phyloP scores from a whole-genome alignment of 2,888 invertebrate genomes.

The Tipula unca region DNA sequence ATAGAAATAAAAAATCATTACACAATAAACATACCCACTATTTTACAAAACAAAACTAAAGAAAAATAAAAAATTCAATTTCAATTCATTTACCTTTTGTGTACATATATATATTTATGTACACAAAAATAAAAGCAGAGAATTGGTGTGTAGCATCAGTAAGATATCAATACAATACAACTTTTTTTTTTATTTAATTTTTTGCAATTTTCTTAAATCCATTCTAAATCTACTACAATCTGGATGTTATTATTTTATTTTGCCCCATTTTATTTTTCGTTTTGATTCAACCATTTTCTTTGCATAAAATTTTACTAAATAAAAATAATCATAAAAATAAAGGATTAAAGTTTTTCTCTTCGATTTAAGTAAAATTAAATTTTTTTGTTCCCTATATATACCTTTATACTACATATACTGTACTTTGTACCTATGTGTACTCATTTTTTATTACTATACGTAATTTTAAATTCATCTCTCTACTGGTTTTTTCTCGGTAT shows the following conservation, averaged over 20 bases:
- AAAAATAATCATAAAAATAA: conserved; percentile 2
- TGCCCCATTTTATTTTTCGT: not conserved
- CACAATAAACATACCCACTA: not conserved
- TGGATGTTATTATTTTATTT: not conserved
- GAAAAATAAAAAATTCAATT: not conserved
- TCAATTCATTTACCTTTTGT: conserved; percentile 8
- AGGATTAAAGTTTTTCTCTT: not conserved
- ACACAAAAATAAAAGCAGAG: not conserved
- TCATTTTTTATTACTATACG: not conserved
- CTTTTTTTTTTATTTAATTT: not conserved
- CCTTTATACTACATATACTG: not conserved
- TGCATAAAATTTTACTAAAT: conserved; percentile 4
- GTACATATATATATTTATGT: too few species aligned
- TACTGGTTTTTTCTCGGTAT: not conserved
- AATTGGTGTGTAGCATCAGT: not conserved
- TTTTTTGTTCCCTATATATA: not conserved
- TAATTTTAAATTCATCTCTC: not conserved
- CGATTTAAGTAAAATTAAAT: not conserved
- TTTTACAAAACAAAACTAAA: not conserved
- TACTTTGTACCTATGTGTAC: not conserved
- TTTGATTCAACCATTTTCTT: conserved; percentile 14
- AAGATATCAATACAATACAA: conserved; percentile 8
- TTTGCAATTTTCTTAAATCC: conserved; percentile 14
- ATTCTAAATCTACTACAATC: conserved; percentile 8
- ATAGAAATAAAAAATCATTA: not conserved